These are phyloP conservation scores for Chrysolina haemoptera DNA, from an alignment of 2,888 invertebrate genomes.

Conservation along the genomic window DNA sequence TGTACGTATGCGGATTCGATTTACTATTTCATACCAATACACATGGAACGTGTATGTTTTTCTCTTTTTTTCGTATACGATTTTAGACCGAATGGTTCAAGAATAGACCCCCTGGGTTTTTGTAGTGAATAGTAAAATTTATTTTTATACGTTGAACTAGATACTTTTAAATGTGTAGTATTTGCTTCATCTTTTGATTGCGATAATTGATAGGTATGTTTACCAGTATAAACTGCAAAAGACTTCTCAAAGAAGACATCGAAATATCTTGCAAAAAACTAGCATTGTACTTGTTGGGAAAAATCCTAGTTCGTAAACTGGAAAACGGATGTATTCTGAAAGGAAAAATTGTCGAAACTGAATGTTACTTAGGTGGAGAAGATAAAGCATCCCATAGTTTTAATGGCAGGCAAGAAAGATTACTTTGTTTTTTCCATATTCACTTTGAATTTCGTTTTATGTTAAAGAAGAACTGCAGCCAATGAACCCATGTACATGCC, in stretches of 20 bases:
- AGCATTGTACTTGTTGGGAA: conserved; percentile 72
- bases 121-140: too few relatives aligned
- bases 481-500: conserved; percentile 82
- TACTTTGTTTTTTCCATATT: conserved; percentile 68
- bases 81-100: too few relatives aligned
- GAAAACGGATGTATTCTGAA: conserved; percentile 72
- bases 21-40: too few relatives aligned
- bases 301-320: conserved; percentile 74
- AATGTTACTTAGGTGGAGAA: conserved; percentile 78
- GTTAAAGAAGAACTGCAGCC: conserved; percentile 72
- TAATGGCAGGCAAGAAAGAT: conserved; percentile 68
- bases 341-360: conserved; percentile 82
- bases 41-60: too few relatives aligned
- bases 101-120: too few relatives aligned
- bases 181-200: neutral
- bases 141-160: too few relatives aligned
- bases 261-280: conserved; percentile 49
- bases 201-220: neutral
- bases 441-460: conserved; percentile 26
- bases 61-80: too few relatives aligned
- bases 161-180: too few relatives aligned
- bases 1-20: too few relatives aligned
- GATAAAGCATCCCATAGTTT: conserved; percentile 80
- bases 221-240: conserved; percentile 39
- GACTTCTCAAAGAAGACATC: conserved; percentile 51